Base-by-base conservation (phyloP, 2,888 invertebrate genomes). In the Torymus texanus region DNA sequence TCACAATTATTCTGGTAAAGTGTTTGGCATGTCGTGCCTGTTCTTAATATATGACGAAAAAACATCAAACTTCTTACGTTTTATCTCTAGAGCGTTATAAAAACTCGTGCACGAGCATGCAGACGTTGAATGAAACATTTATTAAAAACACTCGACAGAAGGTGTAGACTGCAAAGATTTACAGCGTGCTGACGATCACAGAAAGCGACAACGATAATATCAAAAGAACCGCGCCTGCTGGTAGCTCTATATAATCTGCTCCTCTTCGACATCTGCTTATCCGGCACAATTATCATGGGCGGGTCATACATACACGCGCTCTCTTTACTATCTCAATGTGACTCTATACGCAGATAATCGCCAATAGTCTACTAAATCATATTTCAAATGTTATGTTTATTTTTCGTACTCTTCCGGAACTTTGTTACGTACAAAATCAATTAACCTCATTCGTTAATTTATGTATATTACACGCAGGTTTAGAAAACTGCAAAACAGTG, bases 201-300 rank as follows among this genome's bases (percentile, higher is more conserved):
- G 16, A 51, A 11, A 70, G 65, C 29, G 21, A 14, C 41, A 41
- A 8, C 16, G 81, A 70, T 72, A 61, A 67, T 63, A 81, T 78
- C 75, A 78, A 78, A 78, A 72, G 71, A 3, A 56, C 77, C 77
- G 70, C 76, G 53, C 67, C 79, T 51, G 67, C 73, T 77, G 74
- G 67, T 80, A 75, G 71, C 75, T 70, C 71, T 18, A 81, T 82
- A 81, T 82, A 83, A 85, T 83, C 73, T 79, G 73, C 76, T 76
- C 76, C 29, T 65, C 55, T 41, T 75, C 82, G 82, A 85, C 85
- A 85, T 85, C 85, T 84, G 85, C 82, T 85, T 85, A 84, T 84
- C 83, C 81, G 81, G 24, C 63, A 62, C 71, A 82, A 81, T 84
- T 83, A 84, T 84, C 83, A 41, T 59, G 68, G 70, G 77, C 75